These are phyloP conservation scores for Pachypeltis micranthus DNA, from an alignment of 1,140 invertebrate genomes.

Conservation along the genomic window DNA sequence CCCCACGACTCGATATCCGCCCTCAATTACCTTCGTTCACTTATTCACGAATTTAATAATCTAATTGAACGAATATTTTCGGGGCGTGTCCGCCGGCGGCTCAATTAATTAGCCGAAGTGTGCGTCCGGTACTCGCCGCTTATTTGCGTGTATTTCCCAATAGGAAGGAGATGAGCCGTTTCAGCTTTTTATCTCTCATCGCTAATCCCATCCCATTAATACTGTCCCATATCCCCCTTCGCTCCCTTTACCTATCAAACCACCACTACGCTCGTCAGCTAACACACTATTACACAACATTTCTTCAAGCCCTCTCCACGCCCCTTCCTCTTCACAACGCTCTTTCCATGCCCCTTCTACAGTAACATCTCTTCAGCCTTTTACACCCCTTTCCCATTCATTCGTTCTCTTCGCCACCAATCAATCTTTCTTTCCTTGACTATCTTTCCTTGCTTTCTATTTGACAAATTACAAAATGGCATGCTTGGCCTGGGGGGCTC, in stretches of 20 bases:
- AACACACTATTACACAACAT: too few species aligned
- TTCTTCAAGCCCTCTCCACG: not conserved
- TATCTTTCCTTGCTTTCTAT: slow-evolving; percentile 12
- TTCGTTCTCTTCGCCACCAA: slow-evolving; percentile 4
- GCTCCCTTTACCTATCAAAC: too few species aligned
- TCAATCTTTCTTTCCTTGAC: slow-evolving; percentile 14
- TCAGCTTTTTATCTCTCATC: slow-evolving; percentile 8
- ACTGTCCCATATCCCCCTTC: slow-evolving; percentile 9
- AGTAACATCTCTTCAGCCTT: too few species aligned
- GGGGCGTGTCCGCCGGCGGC: slow-evolving; percentile 12
- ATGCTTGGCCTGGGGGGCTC: slow-evolving; percentile 10
- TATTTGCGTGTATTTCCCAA: slow-evolving; percentile 21
- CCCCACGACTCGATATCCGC: not conserved
- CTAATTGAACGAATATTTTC: slow-evolving; percentile 21
- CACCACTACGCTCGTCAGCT: too few species aligned
- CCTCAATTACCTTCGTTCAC: slow-evolving; percentile 12
- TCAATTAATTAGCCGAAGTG: slow-evolving; percentile 17
- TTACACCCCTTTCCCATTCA: too few species aligned
- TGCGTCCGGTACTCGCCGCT: slow-evolving; percentile 17
- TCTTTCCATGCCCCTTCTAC: too few species aligned
- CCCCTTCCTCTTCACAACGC: too few species aligned
- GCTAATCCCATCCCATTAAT: slow-evolving; percentile 20
- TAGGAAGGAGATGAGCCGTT: slow-evolving; percentile 1
- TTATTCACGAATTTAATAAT: slow-evolving; percentile 21
- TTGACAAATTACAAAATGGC: slow-evolving; percentile 17